Evolutionary conservation across 2,888 invertebrate genomes (phyloP).

Genomic region (Oxyscelio sp.): DNA sequence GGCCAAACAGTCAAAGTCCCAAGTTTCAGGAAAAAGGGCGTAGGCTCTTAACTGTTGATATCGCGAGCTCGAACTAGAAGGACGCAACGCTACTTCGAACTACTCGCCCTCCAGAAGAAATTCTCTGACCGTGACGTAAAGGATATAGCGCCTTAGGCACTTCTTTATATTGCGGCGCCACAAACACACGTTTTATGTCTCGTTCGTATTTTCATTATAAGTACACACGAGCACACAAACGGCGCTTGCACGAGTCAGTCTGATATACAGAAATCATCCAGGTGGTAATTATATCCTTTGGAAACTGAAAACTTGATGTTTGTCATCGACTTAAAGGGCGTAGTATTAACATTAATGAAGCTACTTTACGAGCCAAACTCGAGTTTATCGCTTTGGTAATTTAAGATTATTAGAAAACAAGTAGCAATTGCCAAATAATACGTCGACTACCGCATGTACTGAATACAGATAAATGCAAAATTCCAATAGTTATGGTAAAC

Average conservation of each 20-base stretch:
- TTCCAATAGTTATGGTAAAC: constrained; percentile 22
- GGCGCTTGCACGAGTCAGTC: constrained; percentile 47
- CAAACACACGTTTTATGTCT: constrained; percentile 38
- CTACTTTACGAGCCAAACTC: constrained; percentile 33
- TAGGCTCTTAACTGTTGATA: constrained; percentile 67
- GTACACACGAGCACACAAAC: constrained; percentile 31
- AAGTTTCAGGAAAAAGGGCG: too few species aligned
- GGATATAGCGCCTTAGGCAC: constrained; percentile 77
- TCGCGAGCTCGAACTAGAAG: constrained; percentile 55
- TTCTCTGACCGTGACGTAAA: constrained; percentile 82
- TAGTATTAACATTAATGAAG: constrained; percentile 52
- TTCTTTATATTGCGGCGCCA: constrained; percentile 76
- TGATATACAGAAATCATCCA: constrained; percentile 57
- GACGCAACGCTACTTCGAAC: constrained; percentile 62
- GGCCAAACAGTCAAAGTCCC: too few species aligned
- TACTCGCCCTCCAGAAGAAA: constrained; percentile 78
- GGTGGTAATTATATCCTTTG: constrained; percentile 67
- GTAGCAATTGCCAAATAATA: constrained; percentile 54
- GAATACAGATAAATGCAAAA: constrained; percentile 13
- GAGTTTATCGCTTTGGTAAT: constrained; percentile 19
- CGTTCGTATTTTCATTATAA: constrained; percentile 43
- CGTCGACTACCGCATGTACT: neutral
- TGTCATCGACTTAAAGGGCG: constrained; percentile 66
- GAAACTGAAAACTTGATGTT: constrained; percentile 58
- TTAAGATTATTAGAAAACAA: constrained; percentile 47